Percentiles rank a stretch among this genome's conserved stretches.
phyloP scores from a whole-genome alignment of 2,888 invertebrate genomes.

The Melanchra persicariae region DNA sequence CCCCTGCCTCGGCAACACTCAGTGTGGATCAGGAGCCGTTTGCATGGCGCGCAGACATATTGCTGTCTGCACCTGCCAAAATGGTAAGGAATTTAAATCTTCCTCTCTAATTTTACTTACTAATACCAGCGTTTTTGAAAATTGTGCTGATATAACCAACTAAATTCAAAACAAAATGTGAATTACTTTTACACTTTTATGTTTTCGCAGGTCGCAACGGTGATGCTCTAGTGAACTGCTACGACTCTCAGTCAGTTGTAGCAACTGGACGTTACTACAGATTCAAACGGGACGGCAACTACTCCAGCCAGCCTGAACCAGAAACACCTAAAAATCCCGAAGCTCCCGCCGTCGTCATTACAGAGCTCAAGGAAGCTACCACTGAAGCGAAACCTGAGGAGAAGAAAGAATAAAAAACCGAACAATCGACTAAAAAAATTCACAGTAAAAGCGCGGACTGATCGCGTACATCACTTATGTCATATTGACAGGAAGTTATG shows the following conservation, averaged over 20 bases:
- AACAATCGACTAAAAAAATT: slow-evolving; percentile 41
- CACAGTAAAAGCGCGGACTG: slow-evolving; percentile 42
- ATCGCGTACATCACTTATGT: slow-evolving; percentile 40
- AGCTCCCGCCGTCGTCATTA: slow-evolving; percentile 59
- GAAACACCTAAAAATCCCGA: slow-evolving; percentile 46
- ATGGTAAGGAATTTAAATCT: slow-evolving; percentile 81
- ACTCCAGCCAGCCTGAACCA: slow-evolving; percentile 62
- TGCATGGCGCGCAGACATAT: slow-evolving; percentile 94
- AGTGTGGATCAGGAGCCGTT: slow-evolving; percentile 94
- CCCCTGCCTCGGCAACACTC: slow-evolving; percentile 93
- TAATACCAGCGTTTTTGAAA: neutral
- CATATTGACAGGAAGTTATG: slow-evolving; percentile 53
- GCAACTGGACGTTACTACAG: slow-evolving; percentile 84
- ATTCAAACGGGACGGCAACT: slow-evolving; percentile 85
- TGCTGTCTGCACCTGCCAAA: slow-evolving; percentile 95
- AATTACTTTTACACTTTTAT: neutral
- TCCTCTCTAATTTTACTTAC: neutral
- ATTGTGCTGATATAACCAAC: neutral
- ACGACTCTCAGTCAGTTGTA: slow-evolving; percentile 84
- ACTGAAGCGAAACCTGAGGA: slow-evolving; percentile 56
- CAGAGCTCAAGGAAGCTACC: slow-evolving; percentile 59
- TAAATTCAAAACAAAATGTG: neutral
- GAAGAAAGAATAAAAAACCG: slow-evolving; percentile 67
- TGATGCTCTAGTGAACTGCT: slow-evolving; percentile 91
- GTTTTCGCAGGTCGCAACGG: slow-evolving; percentile 89